Evolutionary conservation across 2,888 invertebrate genomes (phyloP).

Genomic region (Cantharis rufa): DNA sequence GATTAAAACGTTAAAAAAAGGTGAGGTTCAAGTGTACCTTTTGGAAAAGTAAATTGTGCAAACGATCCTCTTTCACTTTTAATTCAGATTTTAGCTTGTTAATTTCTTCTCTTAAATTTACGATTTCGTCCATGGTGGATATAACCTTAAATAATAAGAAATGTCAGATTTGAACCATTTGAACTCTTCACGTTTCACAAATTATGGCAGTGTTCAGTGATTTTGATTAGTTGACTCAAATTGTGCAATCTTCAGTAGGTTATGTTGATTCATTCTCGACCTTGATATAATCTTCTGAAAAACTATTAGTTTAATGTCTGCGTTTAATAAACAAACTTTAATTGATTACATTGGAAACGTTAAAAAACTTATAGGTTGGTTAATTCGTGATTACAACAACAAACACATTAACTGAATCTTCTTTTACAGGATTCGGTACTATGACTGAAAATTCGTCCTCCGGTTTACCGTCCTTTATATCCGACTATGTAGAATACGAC

Average conservation of each 20-base stretch:
- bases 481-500: neutral
- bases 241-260: neutral
- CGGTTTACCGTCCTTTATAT: neutral
- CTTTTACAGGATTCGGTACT: neutral
- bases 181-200: neutral
- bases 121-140: slow-evolving; percentile 7
- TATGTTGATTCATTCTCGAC: neutral
- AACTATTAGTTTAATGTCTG: neutral
- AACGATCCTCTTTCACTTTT: slow-evolving; percentile 58
- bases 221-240: neutral
- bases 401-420: neutral
- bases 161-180: neutral
- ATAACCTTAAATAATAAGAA: neutral
- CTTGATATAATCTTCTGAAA: neutral
- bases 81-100: slow-evolving; percentile 54
- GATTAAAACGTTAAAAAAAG: neutral
- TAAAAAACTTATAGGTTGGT: neutral
- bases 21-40: slow-evolving; percentile 37
- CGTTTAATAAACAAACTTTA: neutral
- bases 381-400: neutral
- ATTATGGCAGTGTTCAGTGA: no score
- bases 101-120: slow-evolving; percentile 8
- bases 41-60: slow-evolving; percentile 55
- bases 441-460: neutral
- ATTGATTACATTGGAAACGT: neutral